Conservation (phyloP, 2,113 vertebrate species). For the Ranitomeya variabilis region DNA sequence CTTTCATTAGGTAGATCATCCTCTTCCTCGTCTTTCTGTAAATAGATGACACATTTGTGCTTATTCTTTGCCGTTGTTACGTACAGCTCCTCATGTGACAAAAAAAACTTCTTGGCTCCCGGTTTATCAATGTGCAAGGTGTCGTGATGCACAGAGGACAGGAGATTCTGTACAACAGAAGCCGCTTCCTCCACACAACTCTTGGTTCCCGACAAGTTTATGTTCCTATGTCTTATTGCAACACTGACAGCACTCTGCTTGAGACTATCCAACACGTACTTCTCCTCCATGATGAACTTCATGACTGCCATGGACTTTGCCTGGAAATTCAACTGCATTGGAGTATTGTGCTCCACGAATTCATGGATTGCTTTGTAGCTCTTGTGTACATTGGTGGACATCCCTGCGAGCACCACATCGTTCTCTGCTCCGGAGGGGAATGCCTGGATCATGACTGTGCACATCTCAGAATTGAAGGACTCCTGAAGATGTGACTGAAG, state of each 20-base stretch:
- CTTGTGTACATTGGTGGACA: slow-evolving; percentile 62
- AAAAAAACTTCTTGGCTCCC: slow-evolving; percentile 75
- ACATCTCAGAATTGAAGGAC: slow-evolving; percentile 58
- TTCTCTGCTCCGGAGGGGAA: slow-evolving; percentile 47
- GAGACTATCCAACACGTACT: slow-evolving; percentile 52
- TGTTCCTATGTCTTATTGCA: slow-evolving; percentile 45
- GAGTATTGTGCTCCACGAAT: slow-evolving; percentile 74
- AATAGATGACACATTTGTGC: slow-evolving; percentile 73
- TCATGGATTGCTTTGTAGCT: slow-evolving; percentile 63
- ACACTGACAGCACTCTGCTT: slow-evolving; percentile 67
- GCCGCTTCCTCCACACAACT: slow-evolving; percentile 64
- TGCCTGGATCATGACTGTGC: slow-evolving; percentile 62
- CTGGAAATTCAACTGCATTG: slow-evolving; percentile 64
- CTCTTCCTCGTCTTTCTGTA: slow-evolving; percentile 63
- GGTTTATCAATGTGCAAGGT: slow-evolving; percentile 68
- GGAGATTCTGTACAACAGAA: slow-evolving; percentile 54
- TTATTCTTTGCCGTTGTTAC: slow-evolving; percentile 53
- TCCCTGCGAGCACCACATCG: slow-evolving; percentile 75
- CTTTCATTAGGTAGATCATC: neutral
- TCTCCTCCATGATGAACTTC: slow-evolving; percentile 69
- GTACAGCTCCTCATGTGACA: slow-evolving; percentile 63
- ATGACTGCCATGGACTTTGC: slow-evolving; percentile 61
- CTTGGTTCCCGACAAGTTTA: slow-evolving; percentile 73
- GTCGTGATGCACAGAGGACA: slow-evolving; percentile 65
- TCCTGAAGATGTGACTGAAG: slow-evolving; percentile 62